Evolutionary conservation across 2,888 invertebrate species (phyloP).

Genomic region (Latrodectus elegans): DNA sequence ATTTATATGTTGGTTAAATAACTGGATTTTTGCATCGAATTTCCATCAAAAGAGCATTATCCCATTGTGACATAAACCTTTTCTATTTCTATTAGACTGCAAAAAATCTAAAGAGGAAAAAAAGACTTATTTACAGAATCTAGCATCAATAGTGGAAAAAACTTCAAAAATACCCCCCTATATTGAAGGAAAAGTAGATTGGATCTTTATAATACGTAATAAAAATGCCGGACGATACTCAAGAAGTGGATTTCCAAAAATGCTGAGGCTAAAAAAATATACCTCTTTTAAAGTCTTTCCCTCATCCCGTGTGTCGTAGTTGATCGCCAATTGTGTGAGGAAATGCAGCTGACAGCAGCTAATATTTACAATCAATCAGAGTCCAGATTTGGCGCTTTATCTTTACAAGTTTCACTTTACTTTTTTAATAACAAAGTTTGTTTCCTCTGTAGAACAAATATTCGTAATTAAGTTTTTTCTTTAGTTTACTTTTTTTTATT

Average conservation of each 20-base stretch:
- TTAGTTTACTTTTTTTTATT: too few relatives aligned
- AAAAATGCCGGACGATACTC: slow-evolving; percentile 61
- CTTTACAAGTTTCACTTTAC: too few relatives aligned
- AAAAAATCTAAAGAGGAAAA: slow-evolving; percentile 14
- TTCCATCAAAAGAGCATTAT: slow-evolving; percentile 52
- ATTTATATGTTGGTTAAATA: not conserved
- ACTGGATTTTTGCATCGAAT: not conserved
- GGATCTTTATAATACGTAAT: slow-evolving; percentile 58
- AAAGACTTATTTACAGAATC: not conserved
- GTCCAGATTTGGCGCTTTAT: slow-evolving; percentile 36
- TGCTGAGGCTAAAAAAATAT: slow-evolving; percentile 14
- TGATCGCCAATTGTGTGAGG: slow-evolving; percentile 53
- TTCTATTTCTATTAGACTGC: slow-evolving; percentile 27
- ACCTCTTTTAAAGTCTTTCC: slow-evolving; percentile 44
- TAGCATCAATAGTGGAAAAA: slow-evolving; percentile 9
- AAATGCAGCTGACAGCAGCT: slow-evolving; percentile 53
- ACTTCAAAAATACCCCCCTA: slow-evolving; percentile 34
- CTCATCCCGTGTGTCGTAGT: slow-evolving; percentile 7
- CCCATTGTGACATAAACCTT: slow-evolving; percentile 20
- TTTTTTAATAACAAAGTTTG: too few relatives aligned
- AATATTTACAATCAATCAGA: slow-evolving; percentile 39
- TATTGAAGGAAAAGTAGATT: slow-evolving; percentile 36
- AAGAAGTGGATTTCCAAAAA: slow-evolving; percentile 43
- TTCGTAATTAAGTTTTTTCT: too few relatives aligned
- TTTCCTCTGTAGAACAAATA: too few relatives aligned